Conservation (phyloP, 2,888 invertebrate species). For the Nomada ruficornis region DNA sequence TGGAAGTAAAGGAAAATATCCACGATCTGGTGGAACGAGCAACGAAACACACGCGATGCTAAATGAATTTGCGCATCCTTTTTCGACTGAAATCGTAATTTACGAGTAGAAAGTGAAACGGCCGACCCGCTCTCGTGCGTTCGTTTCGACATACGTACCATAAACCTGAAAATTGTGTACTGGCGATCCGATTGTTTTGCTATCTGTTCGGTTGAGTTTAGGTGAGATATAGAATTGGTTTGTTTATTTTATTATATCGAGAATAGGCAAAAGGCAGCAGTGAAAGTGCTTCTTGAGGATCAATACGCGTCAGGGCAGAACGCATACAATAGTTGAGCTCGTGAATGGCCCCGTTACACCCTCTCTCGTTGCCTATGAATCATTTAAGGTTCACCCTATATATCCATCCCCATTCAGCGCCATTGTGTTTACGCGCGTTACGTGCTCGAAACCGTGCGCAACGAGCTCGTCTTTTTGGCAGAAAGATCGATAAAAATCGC, state of each 20-base stretch:
- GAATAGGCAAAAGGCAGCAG: slow-evolving; percentile 28
- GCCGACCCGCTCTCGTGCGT: neutral
- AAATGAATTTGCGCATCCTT: slow-evolving; percentile 1
- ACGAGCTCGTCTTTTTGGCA: slow-evolving; percentile 33
- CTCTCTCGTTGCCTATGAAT: slow-evolving; percentile 71
- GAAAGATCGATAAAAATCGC: slow-evolving; percentile 34
- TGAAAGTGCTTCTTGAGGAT: slow-evolving; percentile 62
- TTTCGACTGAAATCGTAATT: slow-evolving; percentile 8
- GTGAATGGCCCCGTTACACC: slow-evolving; percentile 70
- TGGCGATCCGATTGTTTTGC: neutral
- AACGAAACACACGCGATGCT: neutral
- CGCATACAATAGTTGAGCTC: slow-evolving; percentile 64
- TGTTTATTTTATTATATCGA: slow-evolving; percentile 3
- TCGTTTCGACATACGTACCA: neutral
- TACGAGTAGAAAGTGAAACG: neutral
- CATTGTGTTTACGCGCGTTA: slow-evolving; percentile 57
- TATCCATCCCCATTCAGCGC: slow-evolving; percentile 51
- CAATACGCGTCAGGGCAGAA: slow-evolving; percentile 68
- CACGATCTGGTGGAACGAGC: neutral
- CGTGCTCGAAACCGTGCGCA: slow-evolving; percentile 41
- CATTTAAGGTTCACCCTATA: slow-evolving; percentile 74
- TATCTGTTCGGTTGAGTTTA: neutral
- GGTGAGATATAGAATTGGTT: too few relatives aligned
- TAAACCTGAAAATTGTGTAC: too few relatives aligned
- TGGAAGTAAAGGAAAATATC: slow-evolving; percentile 22